Percentiles rank a stretch among this genome's conserved stretches.
phyloP scores from a whole-genome alignment of 2,113 vertebrate genomes.

The Caracal caracal region DNA sequence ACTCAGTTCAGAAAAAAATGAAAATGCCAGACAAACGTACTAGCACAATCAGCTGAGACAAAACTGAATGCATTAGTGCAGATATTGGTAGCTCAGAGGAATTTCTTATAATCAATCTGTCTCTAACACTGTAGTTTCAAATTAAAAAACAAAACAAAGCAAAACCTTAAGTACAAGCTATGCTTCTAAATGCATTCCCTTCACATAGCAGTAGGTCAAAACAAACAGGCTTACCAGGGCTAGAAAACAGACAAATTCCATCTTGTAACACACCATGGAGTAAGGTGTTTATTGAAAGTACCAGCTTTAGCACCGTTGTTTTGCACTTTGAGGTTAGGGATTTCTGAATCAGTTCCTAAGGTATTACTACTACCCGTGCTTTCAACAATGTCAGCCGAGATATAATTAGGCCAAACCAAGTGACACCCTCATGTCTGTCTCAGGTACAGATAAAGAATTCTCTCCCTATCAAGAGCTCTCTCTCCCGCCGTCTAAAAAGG shows the following conservation, averaged over 20 bases:
- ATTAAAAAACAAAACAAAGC: not conserved
- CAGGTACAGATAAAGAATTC: not conserved
- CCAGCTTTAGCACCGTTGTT: not conserved
- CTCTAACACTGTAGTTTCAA: not conserved
- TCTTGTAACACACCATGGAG: not conserved
- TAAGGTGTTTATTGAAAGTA: not conserved
- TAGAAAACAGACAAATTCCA: not conserved
- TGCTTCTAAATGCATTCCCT: not conserved
- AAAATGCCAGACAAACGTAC: not conserved
- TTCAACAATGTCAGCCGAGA: not conserved
- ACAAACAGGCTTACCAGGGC: not conserved
- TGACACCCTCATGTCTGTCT: not conserved
- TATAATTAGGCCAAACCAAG: not conserved
- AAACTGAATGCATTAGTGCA: not conserved
- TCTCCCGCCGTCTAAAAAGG: not conserved
- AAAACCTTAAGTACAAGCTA: not conserved
- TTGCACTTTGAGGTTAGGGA: not conserved
- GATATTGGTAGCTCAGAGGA: not conserved
- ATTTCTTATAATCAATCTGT: not conserved
- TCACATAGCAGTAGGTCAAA: not conserved
- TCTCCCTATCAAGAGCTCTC: not conserved
- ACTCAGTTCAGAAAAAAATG: not conserved
- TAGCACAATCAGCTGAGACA: not conserved
- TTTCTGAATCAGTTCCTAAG: not conserved
- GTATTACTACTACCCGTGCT: not conserved